phyloP scores from a whole-genome alignment of 2,113 vertebrate species.

The Rhinopomastus cyanomelas region DNA sequence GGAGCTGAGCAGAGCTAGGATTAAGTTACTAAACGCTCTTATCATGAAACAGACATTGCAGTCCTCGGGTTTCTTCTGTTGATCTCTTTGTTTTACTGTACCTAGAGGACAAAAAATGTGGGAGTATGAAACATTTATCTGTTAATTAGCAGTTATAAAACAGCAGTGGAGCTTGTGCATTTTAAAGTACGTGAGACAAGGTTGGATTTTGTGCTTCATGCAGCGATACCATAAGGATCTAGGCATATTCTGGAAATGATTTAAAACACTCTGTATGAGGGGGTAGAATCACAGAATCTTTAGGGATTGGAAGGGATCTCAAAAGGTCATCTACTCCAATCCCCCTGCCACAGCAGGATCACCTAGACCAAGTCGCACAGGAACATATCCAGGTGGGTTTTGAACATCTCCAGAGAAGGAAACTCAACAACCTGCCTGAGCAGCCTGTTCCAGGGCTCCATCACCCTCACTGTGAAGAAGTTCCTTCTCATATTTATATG shows the following conservation, averaged over 20 bases:
- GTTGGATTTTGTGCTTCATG: background rate
- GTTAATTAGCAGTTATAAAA: conserved; percentile 55
- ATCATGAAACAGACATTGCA: conserved; percentile 50
- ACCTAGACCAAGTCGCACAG: too few relatives aligned
- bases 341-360: too few relatives aligned
- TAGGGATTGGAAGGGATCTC: too few relatives aligned
- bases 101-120: conserved; percentile 59
- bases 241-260: background rate
- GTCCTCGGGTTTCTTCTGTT: conserved; percentile 46
- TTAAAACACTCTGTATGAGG: background rate
- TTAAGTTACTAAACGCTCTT: conserved; percentile 48
- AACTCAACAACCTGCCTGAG: too few relatives aligned
- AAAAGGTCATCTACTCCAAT: too few relatives aligned
- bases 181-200: conserved; percentile 11
- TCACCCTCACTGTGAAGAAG: too few relatives aligned
- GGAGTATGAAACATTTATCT: conserved; percentile 55
- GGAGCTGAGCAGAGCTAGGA: background rate
- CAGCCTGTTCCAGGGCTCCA: too few relatives aligned
- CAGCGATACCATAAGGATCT: background rate
- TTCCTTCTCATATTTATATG: too few relatives aligned
- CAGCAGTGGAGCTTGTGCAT: background rate
- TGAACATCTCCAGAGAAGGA: too few relatives aligned
- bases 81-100: conserved; percentile 61
- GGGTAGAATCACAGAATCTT: too few relatives aligned
- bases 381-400: too few relatives aligned